Evolutionary conservation across 2,113 vertebrate species (phyloP).

Genomic region (Passerina amoena): DNA sequence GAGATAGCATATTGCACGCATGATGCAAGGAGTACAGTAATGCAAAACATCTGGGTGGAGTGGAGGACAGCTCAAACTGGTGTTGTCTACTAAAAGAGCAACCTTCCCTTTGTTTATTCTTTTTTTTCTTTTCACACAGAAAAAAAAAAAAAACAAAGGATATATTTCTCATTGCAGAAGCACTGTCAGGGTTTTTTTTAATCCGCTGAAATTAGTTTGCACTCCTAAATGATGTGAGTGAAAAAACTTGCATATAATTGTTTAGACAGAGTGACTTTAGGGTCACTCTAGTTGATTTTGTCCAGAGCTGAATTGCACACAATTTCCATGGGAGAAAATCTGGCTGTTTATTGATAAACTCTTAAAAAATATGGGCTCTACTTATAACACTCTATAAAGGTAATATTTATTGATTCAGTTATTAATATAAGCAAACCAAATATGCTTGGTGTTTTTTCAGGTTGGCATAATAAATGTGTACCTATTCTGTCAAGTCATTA

Average conservation of each 20-base stretch:
- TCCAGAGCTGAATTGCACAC: neutral
- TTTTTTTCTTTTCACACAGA: neutral
- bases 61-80: slow-evolving; percentile 35
- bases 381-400: neutral
- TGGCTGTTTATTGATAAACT: neutral
- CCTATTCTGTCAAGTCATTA: neutral
- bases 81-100: slow-evolving; percentile 21
- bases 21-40: slow-evolving; percentile 72
- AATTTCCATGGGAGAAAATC: neutral
- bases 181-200: fast-evolving
- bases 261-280: neutral
- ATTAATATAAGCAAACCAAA: neutral
- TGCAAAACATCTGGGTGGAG: slow-evolving; percentile 75
- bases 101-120: neutral
- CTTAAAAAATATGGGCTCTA: neutral
- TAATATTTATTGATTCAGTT: neutral
- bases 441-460: neutral
- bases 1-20: slow-evolving; percentile 70
- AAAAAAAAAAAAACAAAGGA: neutral
- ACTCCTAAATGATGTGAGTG: neutral
- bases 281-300: neutral
- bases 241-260: neutral
- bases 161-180: neutral
- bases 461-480: neutral
- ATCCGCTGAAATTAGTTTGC: neutral